Evolutionary conservation across 2,113 vertebrate genomes (phyloP).

Genomic region (Limanda limanda): DNA sequence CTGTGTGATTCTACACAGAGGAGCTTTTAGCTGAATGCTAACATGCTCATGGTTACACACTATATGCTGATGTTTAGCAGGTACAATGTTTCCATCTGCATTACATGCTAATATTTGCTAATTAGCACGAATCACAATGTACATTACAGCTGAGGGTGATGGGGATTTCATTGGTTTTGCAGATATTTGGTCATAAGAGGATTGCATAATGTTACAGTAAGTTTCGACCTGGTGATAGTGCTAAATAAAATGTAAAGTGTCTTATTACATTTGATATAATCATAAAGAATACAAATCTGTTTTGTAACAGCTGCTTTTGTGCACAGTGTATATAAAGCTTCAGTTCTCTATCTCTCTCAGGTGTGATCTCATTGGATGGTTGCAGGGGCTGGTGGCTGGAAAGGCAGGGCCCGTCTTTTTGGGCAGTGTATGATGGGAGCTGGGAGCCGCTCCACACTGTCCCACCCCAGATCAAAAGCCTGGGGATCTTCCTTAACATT

Average conservation of each 20-base stretch:
- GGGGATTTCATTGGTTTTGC: too few species aligned
- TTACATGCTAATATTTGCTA: too few species aligned
- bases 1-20: too few species aligned
- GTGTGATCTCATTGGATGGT: slow-evolving; percentile 68
- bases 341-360: slow-evolving; percentile 51
- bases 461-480: slow-evolving; percentile 75
- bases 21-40: too few species aligned
- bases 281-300: too few species aligned
- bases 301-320: neutral
- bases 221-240: neutral
- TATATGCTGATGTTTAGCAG: too few species aligned
- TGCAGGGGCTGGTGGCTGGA: slow-evolving; percentile 73
- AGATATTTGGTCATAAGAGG: too few species aligned
- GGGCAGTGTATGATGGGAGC: slow-evolving; percentile 65
- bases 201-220: neutral
- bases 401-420: slow-evolving; percentile 57
- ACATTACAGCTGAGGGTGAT: too few species aligned
- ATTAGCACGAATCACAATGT: too few species aligned
- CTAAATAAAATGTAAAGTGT: neutral
- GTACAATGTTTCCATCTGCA: too few species aligned
- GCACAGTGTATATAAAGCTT: neutral
- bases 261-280: neutral
- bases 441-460: slow-evolving; percentile 66
- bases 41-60: too few species aligned
- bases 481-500: slow-evolving; percentile 79